Base-by-base conservation (phyloP, 2,888 invertebrate genomes). In the Caenorhabditis doughertyi region DNA sequence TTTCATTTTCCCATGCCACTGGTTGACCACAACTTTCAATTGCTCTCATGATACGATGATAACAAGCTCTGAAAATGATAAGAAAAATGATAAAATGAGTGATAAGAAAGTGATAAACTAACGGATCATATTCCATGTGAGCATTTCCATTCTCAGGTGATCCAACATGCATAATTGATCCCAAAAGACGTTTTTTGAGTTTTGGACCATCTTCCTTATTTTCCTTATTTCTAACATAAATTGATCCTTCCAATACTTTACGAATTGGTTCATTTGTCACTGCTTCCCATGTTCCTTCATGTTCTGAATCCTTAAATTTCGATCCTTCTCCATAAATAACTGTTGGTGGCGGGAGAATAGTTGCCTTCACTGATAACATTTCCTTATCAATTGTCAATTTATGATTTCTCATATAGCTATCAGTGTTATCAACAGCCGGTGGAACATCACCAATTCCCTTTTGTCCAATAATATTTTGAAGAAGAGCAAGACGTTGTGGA, bases 311-410 rank as follows among this genome's bases (percentile, higher is more conserved):
- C 16, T 16, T 1, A 23, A 62, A 11, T 18, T 4, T 64, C 35
- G 35, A 35, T 16, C 49, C 16, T 49, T 62, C 51, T 55, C 53
- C 81, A 25, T 70, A 74, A 23, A 44, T 25, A 13, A 74, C 42
- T 0, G 74, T 64, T 4, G 74, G 81, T 4, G 29, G 21, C 2
- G 80, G 80, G 4, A 80, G 73, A 11, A 80, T 42, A 4, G 73
- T 60, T 8, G 67, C 80, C 16, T 56, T 47, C 18, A 47, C 29
- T n/a, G 35, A 25, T 13, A 73, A n/a, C 35, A 80, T 39, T 21
- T 65, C 25, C 9, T 47, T 64, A n/a, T n/a, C n/a, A n/a, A n/a
- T n/a, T n/a, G n/a, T n/a, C n/a, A n/a, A n/a, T n/a, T n/a, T n/a
- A n/a, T 39, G 44, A 1, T 11, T 29, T 1, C 0, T 27, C 80